Evolutionary conservation across 2,797 vertebrate genomes (phyloP), one percentile per base, ranked within the genome.

Genomic region (Microctenopoma stevenorrisi): DNA sequence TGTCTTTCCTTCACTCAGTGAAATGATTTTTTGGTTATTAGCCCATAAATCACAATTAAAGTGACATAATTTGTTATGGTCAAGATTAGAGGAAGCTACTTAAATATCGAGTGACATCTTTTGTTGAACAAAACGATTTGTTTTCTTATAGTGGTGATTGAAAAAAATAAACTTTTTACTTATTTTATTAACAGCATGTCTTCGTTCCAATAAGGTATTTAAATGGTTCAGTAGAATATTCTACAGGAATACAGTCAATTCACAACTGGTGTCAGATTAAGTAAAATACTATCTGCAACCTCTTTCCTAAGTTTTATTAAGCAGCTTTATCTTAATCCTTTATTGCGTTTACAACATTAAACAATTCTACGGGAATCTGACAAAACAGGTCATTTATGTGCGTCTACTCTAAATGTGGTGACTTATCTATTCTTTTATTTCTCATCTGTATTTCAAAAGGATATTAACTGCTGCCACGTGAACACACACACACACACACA

Each of bases 401-500:
- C 37, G 49, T 8, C 7, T 25, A 47, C 44, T 47, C 44, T 22
- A 56, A 57, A 53, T 42, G 14, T 14, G 5, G 2, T 3, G 4
- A 67, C 40, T 67, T 33, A 71, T 9, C 4, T 58, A 28, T 57
- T 57, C 47, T n/a, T 64, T 59, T 44, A 55, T 72, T 69, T 53
- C 42, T 25, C 10, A 59, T 16, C 28, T 76, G 57, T 51, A 50
- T 25, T 25, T 50, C 25, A 22, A 26, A n/a, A 63, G 48, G 8
- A 74, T 16, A 76, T 47, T 53, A 65, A 68, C 42, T 64, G 35
- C 51, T 16, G 18, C 58, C 76, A 84, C 66, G 54, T 67, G 56
- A 73, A 65, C 51, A 46, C 44, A 46, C 7, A 46, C 16, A 46
- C 15, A 16, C 42, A 43, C 42, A 71, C 26, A 64, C 9, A 5